phyloP scores from a whole-genome alignment of 2,797 vertebrate genomes.

The Microchirus variegatus region DNA sequence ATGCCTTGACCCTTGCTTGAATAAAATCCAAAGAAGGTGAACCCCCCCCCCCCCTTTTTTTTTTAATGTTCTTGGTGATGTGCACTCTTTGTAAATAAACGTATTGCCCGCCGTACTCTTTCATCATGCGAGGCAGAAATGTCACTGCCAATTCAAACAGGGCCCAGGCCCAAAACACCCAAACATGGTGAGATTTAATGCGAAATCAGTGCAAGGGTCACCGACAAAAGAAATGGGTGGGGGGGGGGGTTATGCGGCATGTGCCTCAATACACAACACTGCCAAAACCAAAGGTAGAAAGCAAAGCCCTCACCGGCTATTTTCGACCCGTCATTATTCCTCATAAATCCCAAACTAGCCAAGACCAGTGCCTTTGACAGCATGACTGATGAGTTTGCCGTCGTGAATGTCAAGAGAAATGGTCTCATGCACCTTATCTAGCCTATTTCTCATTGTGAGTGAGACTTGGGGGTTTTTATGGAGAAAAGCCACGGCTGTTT shows the following conservation, averaged over 20 bases:
- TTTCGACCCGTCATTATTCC: constrained; percentile 85
- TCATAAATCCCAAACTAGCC: constrained; percentile 85
- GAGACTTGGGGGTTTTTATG: constrained; percentile 76
- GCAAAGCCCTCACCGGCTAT: constrained; percentile 71
- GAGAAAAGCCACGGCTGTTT: constrained; percentile 76
- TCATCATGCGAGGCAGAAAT: constrained; percentile 66
- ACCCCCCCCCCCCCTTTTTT: neutral
- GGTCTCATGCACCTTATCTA: constrained; percentile 82
- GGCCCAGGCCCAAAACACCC: constrained; percentile 40
- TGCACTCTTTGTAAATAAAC: constrained; percentile 38
- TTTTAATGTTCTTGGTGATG: constrained; percentile 3
- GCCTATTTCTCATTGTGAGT: constrained; percentile 81
- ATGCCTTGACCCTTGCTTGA: constrained; percentile 16
- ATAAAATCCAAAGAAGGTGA: constrained; percentile 15
- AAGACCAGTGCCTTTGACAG: constrained; percentile 82
- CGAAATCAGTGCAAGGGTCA: constrained; percentile 78
- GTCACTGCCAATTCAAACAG: constrained; percentile 62
- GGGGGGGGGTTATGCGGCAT: constrained; percentile 80
- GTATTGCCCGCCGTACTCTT: constrained; percentile 31
- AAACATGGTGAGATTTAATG: constrained; percentile 68
- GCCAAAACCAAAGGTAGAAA: constrained; percentile 70
- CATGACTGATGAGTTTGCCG: constrained; percentile 86
- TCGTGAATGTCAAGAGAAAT: constrained; percentile 87
- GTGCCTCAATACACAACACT: constrained; percentile 69
- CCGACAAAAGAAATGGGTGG: constrained; percentile 80